Evolutionary conservation across 2,888 invertebrate species (phyloP), one percentile per base, ranked within the genome.

Genomic region (Drosophila planitibia): DNA sequence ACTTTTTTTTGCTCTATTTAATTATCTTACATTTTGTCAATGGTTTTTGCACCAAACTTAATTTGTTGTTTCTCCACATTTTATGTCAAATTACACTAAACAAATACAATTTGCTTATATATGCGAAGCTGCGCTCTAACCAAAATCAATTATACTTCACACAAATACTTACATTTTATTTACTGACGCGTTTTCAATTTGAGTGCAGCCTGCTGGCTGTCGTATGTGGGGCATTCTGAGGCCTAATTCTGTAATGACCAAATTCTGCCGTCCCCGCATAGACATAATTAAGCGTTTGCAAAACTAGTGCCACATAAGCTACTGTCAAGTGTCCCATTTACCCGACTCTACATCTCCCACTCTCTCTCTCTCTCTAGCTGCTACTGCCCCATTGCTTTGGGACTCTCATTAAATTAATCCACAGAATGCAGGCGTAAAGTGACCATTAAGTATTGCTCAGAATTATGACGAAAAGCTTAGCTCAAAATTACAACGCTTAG

Each of bases 301-400:
- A 74, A 86, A 84, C 76, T 77, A 79, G 72, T 81, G 81, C 71
- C 69, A 81, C 83, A 81, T 73, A 83, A 77, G 75, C 80, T 73
- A 75, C 73, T 81, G 79, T 81, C 83, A 79, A 81, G 84, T 83
- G 83, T 83, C 72, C 62, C 37, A 57, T 53, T 53, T 9, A 32
- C 39, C 44, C 39, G 35, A 55, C 33, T 35, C 14, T 44, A 16
- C 2, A 49, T 33, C 30, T 4, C 19, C 30, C 41, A 12, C 53
- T 19, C 49, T 37, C 35, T 6, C 28, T 28, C 28, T 28, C 16
- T 32, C 22, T 32, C 57, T 19, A 14, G 47, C 28, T 37, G 54
- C 39, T 28, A 57, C 35, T 33, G 55, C 6, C 25, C 16, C 19
- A 37, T 16, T 22, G 30, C 19, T 57, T 30, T 41, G 30, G 5